These are phyloP conservation scores for Scytalopus superciliaris DNA, from an alignment of 2,113 vertebrate species.

Conservation along the genomic window DNA sequence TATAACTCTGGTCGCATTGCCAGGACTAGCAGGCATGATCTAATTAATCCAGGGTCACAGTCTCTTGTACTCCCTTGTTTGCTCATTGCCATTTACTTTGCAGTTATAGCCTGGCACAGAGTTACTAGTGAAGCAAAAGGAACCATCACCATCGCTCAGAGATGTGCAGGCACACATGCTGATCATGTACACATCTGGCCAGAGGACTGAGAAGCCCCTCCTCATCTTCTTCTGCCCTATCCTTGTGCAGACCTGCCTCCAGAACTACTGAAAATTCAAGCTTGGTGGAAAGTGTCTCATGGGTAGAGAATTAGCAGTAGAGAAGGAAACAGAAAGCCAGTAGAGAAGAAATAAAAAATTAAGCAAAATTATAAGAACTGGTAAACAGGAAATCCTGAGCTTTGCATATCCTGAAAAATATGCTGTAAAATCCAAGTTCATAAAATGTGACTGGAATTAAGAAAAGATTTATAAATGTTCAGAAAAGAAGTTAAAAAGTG, in stretches of 20 bases:
- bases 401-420: not conserved
- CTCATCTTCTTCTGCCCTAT: not conserved
- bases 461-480: not conserved
- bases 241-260: not conserved
- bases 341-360: not conserved
- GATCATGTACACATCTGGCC: not conserved
- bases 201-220: not conserved
- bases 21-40: not conserved
- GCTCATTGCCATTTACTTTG: not conserved
- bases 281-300: accelerated
- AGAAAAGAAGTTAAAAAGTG: not conserved
- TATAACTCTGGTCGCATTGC: not conserved
- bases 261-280: not conserved
- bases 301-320: not conserved
- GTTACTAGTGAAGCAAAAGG: not conserved
- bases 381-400: not conserved
- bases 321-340: not conserved
- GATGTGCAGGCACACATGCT: not conserved
- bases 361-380: not conserved
- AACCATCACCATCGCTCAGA: not conserved
- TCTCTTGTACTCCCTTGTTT: not conserved
- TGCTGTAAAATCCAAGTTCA: not conserved
- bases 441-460: not conserved
- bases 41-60: constrained; percentile 11
- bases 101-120: not conserved